phyloP scores from a whole-genome alignment of 2,797 vertebrate genomes.

The Adelosebastes latens region DNA sequence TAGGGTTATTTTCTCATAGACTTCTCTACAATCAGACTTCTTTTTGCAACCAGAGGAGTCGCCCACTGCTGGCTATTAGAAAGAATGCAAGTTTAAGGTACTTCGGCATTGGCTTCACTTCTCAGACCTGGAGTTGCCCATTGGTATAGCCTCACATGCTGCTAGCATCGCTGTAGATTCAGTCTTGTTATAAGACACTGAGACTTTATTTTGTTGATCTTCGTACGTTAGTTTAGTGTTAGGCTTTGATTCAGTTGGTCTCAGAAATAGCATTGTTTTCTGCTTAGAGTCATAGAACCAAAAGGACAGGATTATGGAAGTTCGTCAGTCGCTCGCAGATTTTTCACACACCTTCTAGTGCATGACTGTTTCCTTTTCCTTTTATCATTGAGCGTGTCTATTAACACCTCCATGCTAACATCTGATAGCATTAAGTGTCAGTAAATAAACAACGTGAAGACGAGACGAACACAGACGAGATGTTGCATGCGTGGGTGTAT shows the following conservation, averaged over 20 bases:
- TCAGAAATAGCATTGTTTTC: not conserved
- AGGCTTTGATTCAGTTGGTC: not conserved
- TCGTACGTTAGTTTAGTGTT: not conserved
- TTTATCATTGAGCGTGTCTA: not conserved
- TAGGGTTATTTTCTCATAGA: too few relatives aligned
- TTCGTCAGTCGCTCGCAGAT: not conserved
- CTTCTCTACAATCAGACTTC: too few relatives aligned
- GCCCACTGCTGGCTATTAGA: too few relatives aligned
- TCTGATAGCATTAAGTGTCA: slow-evolving; percentile 19
- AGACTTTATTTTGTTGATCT: not conserved
- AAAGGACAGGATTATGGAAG: not conserved
- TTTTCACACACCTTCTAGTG: not conserved
- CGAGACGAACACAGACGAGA: slow-evolving; percentile 2
- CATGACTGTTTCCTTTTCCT: not conserved
- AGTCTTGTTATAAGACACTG: not conserved
- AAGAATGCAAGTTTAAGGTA: too few relatives aligned
- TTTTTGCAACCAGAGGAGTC: too few relatives aligned
- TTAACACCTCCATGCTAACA: slow-evolving; percentile 21
- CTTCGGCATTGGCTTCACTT: too few relatives aligned
- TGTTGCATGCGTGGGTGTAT: not conserved
- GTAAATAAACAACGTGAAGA: slow-evolving; percentile 28
- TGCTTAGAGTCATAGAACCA: not conserved
- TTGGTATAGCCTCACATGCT: too few relatives aligned
- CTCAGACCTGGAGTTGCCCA: too few relatives aligned
- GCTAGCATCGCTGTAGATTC: too few relatives aligned